Evolutionary conservation across 2,113 vertebrate genomes (phyloP), one percentile per base, ranked within the genome.

Genomic region (Uropsilus gracilis): DNA sequence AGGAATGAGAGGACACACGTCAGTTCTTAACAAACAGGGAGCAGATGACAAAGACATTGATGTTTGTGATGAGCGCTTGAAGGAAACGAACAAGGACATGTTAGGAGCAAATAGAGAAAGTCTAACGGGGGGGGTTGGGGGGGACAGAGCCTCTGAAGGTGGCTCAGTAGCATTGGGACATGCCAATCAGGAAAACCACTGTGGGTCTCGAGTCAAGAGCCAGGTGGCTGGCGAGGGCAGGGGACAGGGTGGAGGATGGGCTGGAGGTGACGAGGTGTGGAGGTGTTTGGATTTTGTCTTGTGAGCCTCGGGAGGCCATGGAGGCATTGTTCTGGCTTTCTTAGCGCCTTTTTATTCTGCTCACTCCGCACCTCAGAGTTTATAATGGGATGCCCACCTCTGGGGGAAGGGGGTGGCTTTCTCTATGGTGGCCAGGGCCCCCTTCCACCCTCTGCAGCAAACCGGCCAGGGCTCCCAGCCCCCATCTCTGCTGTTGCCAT

Each of bases 211-310:
- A 48, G n/a, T 17, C 16, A 50, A 24, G 81, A 37, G 34, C 44
- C 26, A 1, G 3, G 48, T 9, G 44, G 6, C 34, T 20, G 22
- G 30, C 28, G 6, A 9, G 11, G 10, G 12, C n/a, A 48, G 50
- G 8, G 22, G 39, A 48, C 37, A 32, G 2, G 59, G 18, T 32
- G 1, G 16, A 37, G 2, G 18, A 22, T 24, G 11, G 24, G 5
- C 14, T 1, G 0, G 0, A 37, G 28, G 12, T 14, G 17, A 20
- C 20, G 50, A 53, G 17, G 50, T 53, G 50, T 53, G 17, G 50
- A 53, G 50, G 48, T 12, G 5, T 59, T 66, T 55, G 55, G 5
- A 7, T 42, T 76, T 59, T 71, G 53, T 61, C 28, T 32, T 24
- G 17, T 44, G 14, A 80, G 16, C 16, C 28, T 26, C 61, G 18